phyloP scores from a whole-genome alignment of 2,113 vertebrate species.

The Sinocyclocheilus anshuiensis region DNA sequence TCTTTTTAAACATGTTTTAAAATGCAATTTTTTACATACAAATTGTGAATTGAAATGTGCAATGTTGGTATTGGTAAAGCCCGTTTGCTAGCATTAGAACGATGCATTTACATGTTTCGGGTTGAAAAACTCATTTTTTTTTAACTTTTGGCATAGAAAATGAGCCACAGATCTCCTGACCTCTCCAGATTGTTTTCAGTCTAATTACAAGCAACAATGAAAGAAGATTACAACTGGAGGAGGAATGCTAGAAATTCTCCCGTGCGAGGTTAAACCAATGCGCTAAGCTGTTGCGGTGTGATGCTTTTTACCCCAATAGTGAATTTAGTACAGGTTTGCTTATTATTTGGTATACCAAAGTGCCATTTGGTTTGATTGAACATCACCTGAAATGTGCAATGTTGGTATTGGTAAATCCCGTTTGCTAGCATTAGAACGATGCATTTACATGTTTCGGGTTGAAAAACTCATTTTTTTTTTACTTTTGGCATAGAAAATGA shows the following conservation, averaged over 20 bases:
- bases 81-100: not conserved
- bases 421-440: not conserved
- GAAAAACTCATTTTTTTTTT: not conserved
- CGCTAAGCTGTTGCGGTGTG: slow-evolving; percentile 46
- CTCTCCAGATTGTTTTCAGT: slow-evolving; percentile 55
- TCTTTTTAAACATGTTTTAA: not conserved
- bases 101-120: not conserved
- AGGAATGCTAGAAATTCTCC: slow-evolving; percentile 57
- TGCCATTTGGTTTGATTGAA: not conserved
- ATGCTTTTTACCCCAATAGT: slow-evolving; percentile 30
- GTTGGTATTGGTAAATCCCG: not conserved
- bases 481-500: too few relatives aligned
- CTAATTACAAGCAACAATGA: slow-evolving; percentile 55
- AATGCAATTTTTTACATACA: too few relatives aligned
- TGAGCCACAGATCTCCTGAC: slow-evolving; percentile 43
- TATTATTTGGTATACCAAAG: not conserved
- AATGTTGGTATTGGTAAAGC: not conserved
- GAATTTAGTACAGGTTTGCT: slow-evolving; percentile 27
- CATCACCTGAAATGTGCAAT: too few relatives aligned
- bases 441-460: not conserved
- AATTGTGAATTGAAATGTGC: too few relatives aligned
- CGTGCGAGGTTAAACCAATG: slow-evolving; percentile 49
- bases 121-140: not conserved
- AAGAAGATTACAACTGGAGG: slow-evolving; percentile 52
- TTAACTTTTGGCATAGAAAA: too few relatives aligned